Evolutionary conservation across 2,888 invertebrate species (phyloP).

Genomic region (Cantharis flavilabris): DNA sequence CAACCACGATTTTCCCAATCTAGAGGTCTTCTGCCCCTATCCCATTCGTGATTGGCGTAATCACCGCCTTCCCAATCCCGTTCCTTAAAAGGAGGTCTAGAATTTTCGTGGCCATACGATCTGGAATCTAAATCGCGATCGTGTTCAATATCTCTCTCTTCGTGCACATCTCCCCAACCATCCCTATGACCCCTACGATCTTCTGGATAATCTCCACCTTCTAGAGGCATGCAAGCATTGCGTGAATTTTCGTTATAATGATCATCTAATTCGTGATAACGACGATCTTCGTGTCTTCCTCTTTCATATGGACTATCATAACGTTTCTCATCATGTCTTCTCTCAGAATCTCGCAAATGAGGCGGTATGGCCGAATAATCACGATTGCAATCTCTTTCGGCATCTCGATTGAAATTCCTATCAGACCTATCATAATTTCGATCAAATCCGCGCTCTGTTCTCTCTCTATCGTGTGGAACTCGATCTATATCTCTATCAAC

Average conservation of each 20-base stretch:
- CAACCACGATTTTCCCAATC: constrained; percentile 59
- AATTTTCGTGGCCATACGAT: constrained; percentile 45
- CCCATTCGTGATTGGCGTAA: constrained; percentile 56
- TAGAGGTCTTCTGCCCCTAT: constrained; percentile 56
- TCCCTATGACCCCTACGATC: constrained; percentile 49
- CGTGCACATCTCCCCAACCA: constrained; percentile 49
- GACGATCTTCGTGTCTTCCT: constrained; percentile 39
- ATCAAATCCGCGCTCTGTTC: constrained; percentile 38
- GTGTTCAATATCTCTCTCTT: constrained; percentile 47
- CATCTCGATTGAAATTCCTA: constrained; percentile 48
- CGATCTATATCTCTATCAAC: constrained; percentile 30
- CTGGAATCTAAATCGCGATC: constrained; percentile 47
- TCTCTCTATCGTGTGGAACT: constrained; percentile 21
- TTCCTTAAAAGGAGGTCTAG: constrained; percentile 42
- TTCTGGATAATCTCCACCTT: constrained; percentile 48
- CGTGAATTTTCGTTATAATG: constrained; percentile 48
- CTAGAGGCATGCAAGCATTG: constrained; percentile 46
- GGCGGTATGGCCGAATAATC: constrained; percentile 45
- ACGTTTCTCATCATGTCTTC: constrained; percentile 48
- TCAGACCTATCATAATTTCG: constrained; percentile 44
- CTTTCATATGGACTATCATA: constrained; percentile 56
- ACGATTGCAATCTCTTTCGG: constrained; percentile 47
- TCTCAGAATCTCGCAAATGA: constrained; percentile 45
- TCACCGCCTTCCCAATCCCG: constrained; percentile 51
- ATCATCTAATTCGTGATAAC: constrained; percentile 50